These are phyloP conservation scores for Osmerus mordax DNA, from an alignment of 2,113 vertebrate genomes.

Conservation along the genomic window DNA sequence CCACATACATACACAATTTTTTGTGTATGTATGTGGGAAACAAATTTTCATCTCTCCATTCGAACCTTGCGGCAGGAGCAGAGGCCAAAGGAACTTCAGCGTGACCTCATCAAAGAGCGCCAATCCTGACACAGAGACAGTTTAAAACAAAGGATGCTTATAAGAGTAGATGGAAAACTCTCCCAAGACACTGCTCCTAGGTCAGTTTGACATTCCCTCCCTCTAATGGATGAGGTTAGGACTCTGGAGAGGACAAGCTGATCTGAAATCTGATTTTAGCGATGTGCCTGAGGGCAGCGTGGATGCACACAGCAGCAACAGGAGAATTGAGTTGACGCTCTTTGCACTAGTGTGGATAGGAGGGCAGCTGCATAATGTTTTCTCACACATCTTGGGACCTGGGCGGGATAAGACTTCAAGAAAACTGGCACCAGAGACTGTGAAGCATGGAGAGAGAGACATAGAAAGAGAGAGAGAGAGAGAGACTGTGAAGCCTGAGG, in stretches of 20 bases:
- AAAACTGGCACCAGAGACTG: not conserved
- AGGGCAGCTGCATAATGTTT: not conserved
- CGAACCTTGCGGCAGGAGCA: not conserved
- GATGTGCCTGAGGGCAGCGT: no score
- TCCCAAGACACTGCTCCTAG: no score
- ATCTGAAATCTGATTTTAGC: no score
- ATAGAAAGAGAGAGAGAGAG: not conserved
- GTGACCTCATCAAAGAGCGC: not conserved
- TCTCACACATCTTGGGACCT: not conserved
- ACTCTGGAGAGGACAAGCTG: no score
- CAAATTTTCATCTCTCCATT: not conserved
- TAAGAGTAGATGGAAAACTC: no score
- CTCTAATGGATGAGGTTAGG: no score
- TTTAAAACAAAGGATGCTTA: no score
- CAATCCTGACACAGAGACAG: not conserved
- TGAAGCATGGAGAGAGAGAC: not conserved
- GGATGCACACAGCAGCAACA: no score
- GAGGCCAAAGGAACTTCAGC: no score
- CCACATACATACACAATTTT: slow-evolving; percentile 2
- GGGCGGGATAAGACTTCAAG: not conserved
- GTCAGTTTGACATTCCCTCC: no score
- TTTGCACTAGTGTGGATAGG: not conserved
- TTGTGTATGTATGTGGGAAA: no score
- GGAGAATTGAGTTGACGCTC: no score
- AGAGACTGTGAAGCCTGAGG: not conserved